Percentiles rank a stretch among this genome's conserved stretches.
Evolutionary conservation across 2,888 invertebrate genomes (phyloP).

Genomic region (Caenorhabditis sp.): DNA sequence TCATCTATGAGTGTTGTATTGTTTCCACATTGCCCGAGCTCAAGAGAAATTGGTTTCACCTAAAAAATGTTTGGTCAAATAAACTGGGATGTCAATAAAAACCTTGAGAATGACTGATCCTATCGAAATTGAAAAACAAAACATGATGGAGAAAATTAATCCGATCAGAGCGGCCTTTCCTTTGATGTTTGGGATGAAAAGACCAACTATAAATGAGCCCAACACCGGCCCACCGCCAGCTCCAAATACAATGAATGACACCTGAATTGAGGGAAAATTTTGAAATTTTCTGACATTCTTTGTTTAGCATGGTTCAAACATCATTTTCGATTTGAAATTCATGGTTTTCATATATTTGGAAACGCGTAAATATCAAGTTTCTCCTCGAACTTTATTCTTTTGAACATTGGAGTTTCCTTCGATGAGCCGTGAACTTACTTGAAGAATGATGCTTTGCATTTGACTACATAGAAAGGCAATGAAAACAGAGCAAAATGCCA

Average conservation of each 20-base stretch:
- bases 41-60: slow-evolving; percentile 25
- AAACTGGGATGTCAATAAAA: neutral
- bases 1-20: slow-evolving; percentile 1
- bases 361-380: neutral
- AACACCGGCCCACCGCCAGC: slow-evolving; percentile 65
- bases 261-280: no score
- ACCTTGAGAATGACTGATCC: slow-evolving; percentile 46
- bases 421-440: slow-evolving; percentile 21
- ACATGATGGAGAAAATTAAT: slow-evolving; percentile 77
- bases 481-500: slow-evolving; percentile 31
- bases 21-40: slow-evolving; percentile 18
- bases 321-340: no score
- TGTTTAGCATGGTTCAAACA: no score
- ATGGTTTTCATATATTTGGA: no score
- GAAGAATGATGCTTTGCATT: slow-evolving; percentile 44
- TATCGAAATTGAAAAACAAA: slow-evolving; percentile 83
- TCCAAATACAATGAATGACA: slow-evolving; percentile 65
- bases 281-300: no score
- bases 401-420: no score
- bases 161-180: slow-evolving; percentile 79
- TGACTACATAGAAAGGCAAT: slow-evolving; percentile 41
- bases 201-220: slow-evolving; percentile 60
- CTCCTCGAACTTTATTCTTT: no score
- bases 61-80: slow-evolving; percentile 2
- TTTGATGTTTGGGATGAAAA: slow-evolving; percentile 60